Base-by-base conservation (phyloP, 92 coral and sea anemone genomes). In the Epizoanthus illoricatus region DNA sequence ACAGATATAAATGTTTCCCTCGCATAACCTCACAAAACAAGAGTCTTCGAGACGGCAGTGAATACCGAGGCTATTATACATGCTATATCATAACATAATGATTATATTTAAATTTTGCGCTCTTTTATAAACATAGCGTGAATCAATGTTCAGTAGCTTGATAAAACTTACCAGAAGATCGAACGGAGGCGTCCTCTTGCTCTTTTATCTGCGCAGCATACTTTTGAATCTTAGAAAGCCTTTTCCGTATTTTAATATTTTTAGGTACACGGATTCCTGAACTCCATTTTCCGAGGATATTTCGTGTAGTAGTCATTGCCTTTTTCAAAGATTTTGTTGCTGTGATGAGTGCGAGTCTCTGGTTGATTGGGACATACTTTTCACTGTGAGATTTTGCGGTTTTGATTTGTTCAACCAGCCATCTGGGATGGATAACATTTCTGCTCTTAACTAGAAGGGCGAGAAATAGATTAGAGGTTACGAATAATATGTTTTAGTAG, bases 131-230 rank as follows among this genome's bases (percentile, higher is more conserved):
- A 28, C 33, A 0, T 1, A 0, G 33, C 1, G 33, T 28, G 33
- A 0, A 28, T 28, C n/a, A n/a, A 28, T 28, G 33, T 28, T 28
- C 33, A 28, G 1, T 28, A 49, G 56, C 9, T 10, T 2, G 11
- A 49, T 49, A 49, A 0, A 8, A 49, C 56, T 49, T 75, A 87
- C 90, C 68, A 20, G 68, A 39, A 5, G 81, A 64, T 16, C 78
- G 73, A 11, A 87, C 33, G 2, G 71, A 70, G 9, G 81, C 84
- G 64, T 87, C 90, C 54, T 87, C 85, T 47, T 71, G 76, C 16
- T 87, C 90, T 41, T 87, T 87, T 40, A 87, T 54, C 39, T 55
- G 74, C 2, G 64, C 75, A 4, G 84, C 72, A 24, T 70, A 61
- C 21, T 69, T 71, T 4, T 84, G 64, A 1, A 84, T 63, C 5